Base-by-base conservation (phyloP, 2,888 invertebrate genomes). In the Tachystola acroxantha region DNA sequence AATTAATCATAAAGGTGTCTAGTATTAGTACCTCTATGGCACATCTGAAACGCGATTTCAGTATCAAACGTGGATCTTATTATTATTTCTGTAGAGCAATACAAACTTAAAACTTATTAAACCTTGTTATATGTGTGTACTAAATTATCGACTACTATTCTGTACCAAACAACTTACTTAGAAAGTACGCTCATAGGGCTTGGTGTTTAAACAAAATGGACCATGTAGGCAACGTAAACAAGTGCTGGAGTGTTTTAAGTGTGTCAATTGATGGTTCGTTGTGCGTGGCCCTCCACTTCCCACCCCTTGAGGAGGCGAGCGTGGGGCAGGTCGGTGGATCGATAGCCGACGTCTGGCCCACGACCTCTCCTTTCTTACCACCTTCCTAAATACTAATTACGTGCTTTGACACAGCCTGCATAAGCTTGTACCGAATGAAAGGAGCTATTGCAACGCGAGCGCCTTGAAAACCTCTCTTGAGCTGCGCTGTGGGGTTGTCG, bases 331-430 rank as follows among this genome's bases (percentile, higher is more conserved):
- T 88, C 88, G 88, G 57, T 75, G 88, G 89, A 89, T 89, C 90
- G 89, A 89, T 90, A 89, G 87, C 84, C 88, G 88, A 87, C 89
- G 89, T 89, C 89, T 89, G 89, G 89, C 84, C 82, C 80, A 76
- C 84, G 82, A 84, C 84, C 85, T 84, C 84, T 72, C 82, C 78
- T 82, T 85, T 84, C 85, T 85, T 86, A 84, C 85, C 84, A 85
- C 85, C 85, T 86, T 85, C 85, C 86, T 86, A 86, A 86, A 86
- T 86, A 86, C 86, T 86, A 86, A 86, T 86, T 86, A 86, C 85
- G 82, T 79, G 84, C 86, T 85, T 85, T 86, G 85, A 86, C 85
- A 86, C 80, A 78, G 78, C 67, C 75, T 77, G 81, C 73, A 74
- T 76, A 66, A 59, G 66, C 69, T 72, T 64, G 67, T 64, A 65